These are phyloP conservation scores for Pristionchus arcanus DNA, from an alignment of 2,888 invertebrate genomes.

Conservation along the genomic window DNA sequence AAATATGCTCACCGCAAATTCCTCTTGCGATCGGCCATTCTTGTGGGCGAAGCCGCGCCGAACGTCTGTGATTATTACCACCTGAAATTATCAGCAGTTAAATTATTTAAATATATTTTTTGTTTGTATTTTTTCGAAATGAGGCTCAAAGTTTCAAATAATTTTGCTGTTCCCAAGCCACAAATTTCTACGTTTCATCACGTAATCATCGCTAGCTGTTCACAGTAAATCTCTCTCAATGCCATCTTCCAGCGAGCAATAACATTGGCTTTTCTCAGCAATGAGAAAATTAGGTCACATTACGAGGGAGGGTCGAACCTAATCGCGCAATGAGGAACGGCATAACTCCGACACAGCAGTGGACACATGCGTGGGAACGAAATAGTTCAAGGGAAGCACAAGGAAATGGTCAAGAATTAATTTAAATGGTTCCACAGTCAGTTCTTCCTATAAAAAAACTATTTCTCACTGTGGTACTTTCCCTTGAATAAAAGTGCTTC, in stretches of 20 bases:
- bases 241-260: background rate
- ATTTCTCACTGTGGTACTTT: too few species aligned
- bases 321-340: too few species aligned
- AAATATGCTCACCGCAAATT: slow-evolving; percentile 71
- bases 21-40: slow-evolving; percentile 70
- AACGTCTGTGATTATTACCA: slow-evolving; percentile 72
- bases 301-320: background rate
- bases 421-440: too few species aligned
- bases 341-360: too few species aligned
- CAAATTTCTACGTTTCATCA: background rate
- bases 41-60: slow-evolving; percentile 74
- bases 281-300: background rate
- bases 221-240: background rate
- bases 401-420: too few species aligned
- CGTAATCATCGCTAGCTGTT: background rate
- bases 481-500: background rate
- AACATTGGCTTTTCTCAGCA: background rate
- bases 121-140: too few species aligned
- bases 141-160: background rate
- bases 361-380: too few species aligned
- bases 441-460: too few species aligned
- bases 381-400: too few species aligned
- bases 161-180: background rate
- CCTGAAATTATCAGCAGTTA: background rate
- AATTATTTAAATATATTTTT: too few species aligned